phyloP scores from a whole-genome alignment of 2,113 vertebrate species.

The Ammodramus savannarum region DNA sequence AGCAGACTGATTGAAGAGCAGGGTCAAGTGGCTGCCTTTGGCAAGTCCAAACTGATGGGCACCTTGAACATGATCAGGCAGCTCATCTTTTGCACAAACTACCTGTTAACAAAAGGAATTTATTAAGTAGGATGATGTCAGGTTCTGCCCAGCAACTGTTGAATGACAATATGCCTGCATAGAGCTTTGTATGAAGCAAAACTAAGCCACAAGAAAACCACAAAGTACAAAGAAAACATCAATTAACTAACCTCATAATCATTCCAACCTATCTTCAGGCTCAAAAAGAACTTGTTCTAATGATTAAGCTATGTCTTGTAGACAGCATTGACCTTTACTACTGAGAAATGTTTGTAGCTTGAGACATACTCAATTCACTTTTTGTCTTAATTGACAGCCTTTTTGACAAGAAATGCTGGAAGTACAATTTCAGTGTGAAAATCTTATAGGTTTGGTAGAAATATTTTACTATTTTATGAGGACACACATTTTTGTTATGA shows the following conservation, averaged over 20 bases:
- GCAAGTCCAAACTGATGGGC: slow-evolving; percentile 85
- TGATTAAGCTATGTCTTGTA: background rate
- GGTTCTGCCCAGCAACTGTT: background rate
- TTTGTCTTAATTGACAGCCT: background rate
- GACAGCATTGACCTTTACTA: background rate
- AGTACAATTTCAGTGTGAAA: background rate
- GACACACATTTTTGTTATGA: background rate
- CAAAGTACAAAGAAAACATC: background rate
- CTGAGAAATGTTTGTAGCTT: background rate
- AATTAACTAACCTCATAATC: background rate
- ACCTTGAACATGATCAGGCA: slow-evolving; percentile 59
- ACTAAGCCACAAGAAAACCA: background rate
- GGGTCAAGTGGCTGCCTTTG: slow-evolving; percentile 83
- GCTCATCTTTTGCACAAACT: slow-evolving; percentile 68
- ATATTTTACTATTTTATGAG: background rate
- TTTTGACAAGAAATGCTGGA: background rate
- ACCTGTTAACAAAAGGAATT: slow-evolving; percentile 54
- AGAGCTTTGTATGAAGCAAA: background rate
- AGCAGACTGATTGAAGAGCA: slow-evolving; percentile 77
- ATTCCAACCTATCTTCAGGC: background rate
- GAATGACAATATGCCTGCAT: background rate
- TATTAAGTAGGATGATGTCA: background rate
- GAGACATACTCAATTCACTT: background rate
- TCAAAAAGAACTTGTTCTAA: background rate
- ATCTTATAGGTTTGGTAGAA: background rate